Evolutionary conservation across 2,888 invertebrate species (phyloP), one percentile per base, ranked within the genome.

Genomic region (Nomada fabriciana): DNA sequence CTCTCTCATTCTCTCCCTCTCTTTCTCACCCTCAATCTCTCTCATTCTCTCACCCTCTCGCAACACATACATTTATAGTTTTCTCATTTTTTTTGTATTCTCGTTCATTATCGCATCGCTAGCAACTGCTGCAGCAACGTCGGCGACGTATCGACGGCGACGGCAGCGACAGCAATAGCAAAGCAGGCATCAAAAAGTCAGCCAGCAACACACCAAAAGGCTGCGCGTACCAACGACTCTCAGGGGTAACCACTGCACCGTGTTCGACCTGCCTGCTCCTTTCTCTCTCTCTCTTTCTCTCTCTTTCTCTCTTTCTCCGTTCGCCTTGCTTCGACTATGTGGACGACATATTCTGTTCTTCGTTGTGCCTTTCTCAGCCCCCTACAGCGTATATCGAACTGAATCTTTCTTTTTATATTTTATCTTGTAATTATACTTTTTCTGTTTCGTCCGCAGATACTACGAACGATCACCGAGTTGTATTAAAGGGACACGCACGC

Each of bases 101-200:
- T 83, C 59, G 72, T 63, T 29, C 64, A 76, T 82, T 87, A 36
- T 83, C 67, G 71, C 71, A 83, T 87, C 88, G 76, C 86, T 81
- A 88, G 70, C 76, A 80, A 88, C 82, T 80, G 84, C 80, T 82
- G 88, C 88, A 80, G 88, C 88, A 86, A 76, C 86, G 82, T 83
- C 87, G 82, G 80, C 84, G 84, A 76, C 86, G 82, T 20, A 74
- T 78, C 85, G 86, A 84, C 84, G 86, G 84, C 82, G 82, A 83
- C 85, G 83, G 83, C 85, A 87, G 86, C 83, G 83, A 87, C 87
- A 90, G 87, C 88, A 88, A 89, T 87, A 89, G 87, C 90, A 90
- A 91, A 88, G 91, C 91, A 88, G 90, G 91, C 90, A 90, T 90
- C 86, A 90, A 80, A 90, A 80, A 91, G 86, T 89, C 89, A 89